phyloP scores from a whole-genome alignment of 2,113 vertebrate genomes.

The Patagioenas fasciata region DNA sequence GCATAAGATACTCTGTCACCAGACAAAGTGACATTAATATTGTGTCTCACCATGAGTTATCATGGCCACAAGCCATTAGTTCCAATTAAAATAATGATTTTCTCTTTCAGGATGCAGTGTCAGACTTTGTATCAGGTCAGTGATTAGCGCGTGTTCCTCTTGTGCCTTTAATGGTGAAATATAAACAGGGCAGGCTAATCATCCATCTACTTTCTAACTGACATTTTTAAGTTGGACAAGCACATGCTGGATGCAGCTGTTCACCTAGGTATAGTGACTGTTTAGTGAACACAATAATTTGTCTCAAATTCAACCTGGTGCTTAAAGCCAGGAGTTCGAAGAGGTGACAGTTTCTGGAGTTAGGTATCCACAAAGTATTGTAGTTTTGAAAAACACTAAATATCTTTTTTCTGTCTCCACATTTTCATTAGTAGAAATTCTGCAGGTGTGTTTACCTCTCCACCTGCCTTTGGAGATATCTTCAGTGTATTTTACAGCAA shows the following conservation, averaged over 20 bases:
- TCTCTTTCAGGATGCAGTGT: constrained; percentile 41
- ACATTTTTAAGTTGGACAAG: constrained; percentile 25
- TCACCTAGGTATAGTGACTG: background rate
- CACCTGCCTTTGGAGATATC: background rate
- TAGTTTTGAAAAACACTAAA: background rate
- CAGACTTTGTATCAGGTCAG: constrained; percentile 43
- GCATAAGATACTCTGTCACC: constrained; percentile 38
- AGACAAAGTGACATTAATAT: constrained; percentile 64
- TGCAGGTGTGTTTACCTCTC: background rate
- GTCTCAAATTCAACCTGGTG: background rate
- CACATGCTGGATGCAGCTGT: background rate
- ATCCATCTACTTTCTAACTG: constrained; percentile 23
- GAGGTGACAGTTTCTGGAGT: background rate
- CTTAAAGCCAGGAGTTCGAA: background rate
- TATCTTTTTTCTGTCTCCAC: background rate
- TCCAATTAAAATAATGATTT: constrained; percentile 72
- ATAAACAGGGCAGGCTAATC: constrained; percentile 50
- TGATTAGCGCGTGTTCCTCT: constrained; percentile 49
- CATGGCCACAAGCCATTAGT: constrained; percentile 62
- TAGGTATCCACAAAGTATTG: background rate
- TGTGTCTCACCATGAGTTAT: constrained; percentile 46
- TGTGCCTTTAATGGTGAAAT: constrained; percentile 53
- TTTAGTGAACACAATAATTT: background rate
- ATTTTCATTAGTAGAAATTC: background rate
- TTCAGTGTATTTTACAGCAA: background rate